phyloP scores from a whole-genome alignment of 1,140 invertebrate genomes.

The Magallana gigas region DNA sequence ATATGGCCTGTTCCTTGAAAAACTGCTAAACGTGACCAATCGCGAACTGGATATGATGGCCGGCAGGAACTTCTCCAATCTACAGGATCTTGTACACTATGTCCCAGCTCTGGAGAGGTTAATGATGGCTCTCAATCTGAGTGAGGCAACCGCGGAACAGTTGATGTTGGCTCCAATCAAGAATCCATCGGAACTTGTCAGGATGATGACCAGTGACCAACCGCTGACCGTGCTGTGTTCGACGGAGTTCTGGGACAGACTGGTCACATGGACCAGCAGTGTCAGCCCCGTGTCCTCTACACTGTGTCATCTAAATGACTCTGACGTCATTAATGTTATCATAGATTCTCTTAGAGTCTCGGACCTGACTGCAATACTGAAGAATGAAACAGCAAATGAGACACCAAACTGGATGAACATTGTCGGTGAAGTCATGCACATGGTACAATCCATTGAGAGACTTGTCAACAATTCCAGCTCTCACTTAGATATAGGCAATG shows the following conservation, averaged over 20 bases:
- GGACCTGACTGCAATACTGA: constrained; percentile 33
- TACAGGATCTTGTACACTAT: not conserved
- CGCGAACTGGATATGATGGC: not conserved
- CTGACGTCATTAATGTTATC: constrained; percentile 35
- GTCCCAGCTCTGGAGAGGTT: constrained; percentile 2
- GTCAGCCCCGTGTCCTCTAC: not conserved
- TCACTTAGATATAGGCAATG: not conserved
- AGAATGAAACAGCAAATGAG: not conserved
- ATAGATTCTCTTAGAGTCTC: constrained; percentile 26
- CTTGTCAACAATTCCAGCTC: constrained; percentile 28
- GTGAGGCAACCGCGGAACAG: not conserved
- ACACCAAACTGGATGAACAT: constrained; percentile 55
- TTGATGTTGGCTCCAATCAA: constrained; percentile 57
- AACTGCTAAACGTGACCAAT: not conserved
- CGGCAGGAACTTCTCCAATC: not conserved
- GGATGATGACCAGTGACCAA: constrained; percentile 41
- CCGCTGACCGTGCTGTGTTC: constrained; percentile 37
- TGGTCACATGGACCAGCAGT: constrained; percentile 8
- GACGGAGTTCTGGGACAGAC: constrained; percentile 36
- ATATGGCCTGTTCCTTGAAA: constrained; percentile 11
- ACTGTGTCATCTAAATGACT: not conserved
- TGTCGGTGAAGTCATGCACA: constrained; percentile 45
- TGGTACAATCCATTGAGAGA: constrained; percentile 44
- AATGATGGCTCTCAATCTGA: constrained; percentile 3
- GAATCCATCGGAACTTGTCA: constrained; percentile 49